Evolutionary conservation across 2,888 invertebrate genomes (phyloP).

Genomic region (Trichopria drosophilae): DNA sequence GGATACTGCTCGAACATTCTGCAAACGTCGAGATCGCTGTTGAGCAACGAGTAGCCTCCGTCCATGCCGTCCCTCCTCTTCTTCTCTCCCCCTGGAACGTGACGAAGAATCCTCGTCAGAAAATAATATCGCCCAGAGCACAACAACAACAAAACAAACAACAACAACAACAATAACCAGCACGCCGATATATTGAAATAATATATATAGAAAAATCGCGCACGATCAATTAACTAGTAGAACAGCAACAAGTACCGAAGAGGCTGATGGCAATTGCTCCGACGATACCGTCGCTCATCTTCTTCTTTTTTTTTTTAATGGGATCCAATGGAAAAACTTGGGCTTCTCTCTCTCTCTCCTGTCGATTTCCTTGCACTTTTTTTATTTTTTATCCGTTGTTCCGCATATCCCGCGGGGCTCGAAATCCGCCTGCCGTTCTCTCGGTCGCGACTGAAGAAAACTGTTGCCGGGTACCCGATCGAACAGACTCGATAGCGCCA

Average conservation of each 20-base stretch:
- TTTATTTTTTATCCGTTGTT: not conserved
- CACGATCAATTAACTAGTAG: slow-evolving; percentile 25
- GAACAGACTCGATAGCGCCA: too few species aligned
- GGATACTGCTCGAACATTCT: slow-evolving; percentile 70
- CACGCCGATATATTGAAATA: slow-evolving; percentile 32
- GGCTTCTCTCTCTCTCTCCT: slow-evolving; percentile 9
- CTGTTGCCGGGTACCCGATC: too few species aligned
- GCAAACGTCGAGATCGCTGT: slow-evolving; percentile 64
- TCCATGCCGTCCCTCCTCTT: slow-evolving; percentile 63
- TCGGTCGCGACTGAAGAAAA: slow-evolving; percentile 3
- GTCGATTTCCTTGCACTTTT: slow-evolving; percentile 6
- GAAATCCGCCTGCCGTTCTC: slow-evolving; percentile 1
- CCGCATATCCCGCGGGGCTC: not conserved
- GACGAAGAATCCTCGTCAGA: too few species aligned
- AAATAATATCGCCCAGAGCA: too few species aligned
- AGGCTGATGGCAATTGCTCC: slow-evolving; percentile 55
- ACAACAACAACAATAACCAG: slow-evolving; percentile 3
- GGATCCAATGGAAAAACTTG: not conserved
- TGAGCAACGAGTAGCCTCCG: slow-evolving; percentile 67
- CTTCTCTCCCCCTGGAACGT: slow-evolving; percentile 49
- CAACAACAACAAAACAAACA: slow-evolving; percentile 2
- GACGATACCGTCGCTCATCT: slow-evolving; percentile 54
- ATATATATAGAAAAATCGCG: slow-evolving; percentile 25
- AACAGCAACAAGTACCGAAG: slow-evolving; percentile 54
- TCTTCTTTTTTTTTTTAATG: not conserved